These are phyloP conservation scores for Lymantria monacha DNA, from an alignment of 2,888 invertebrate species.

Conservation along the genomic window DNA sequence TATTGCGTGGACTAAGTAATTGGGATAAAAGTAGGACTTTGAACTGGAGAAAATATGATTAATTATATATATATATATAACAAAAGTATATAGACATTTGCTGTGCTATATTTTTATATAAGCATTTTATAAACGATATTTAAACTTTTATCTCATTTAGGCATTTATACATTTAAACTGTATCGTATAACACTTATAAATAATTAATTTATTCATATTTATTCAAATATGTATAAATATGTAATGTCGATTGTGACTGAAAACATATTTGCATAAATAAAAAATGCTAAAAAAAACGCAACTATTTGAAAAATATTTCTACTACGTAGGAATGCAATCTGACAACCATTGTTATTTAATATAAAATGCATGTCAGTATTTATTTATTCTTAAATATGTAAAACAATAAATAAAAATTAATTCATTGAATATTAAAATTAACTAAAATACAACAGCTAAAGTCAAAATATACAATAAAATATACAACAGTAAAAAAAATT, in stretches of 20 bases:
- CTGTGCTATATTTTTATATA: no score
- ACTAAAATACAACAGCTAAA: not conserved
- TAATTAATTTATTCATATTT: conserved; percentile 28
- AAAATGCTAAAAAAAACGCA: conserved; percentile 19
- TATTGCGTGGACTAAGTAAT: no score
- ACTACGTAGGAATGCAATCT: conserved; percentile 37
- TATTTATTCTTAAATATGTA: not conserved
- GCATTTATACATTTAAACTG: conserved; percentile 3
- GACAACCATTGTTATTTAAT: conserved; percentile 25
- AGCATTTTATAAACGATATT: no score
- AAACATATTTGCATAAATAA: conserved; percentile 15
- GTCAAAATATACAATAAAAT: conserved; percentile 1
- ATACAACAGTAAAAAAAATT: not conserved
- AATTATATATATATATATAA: no score
- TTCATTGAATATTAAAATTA: not conserved
- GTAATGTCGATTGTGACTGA: not conserved
- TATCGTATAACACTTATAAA: conserved; percentile 27
- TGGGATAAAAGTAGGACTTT: no score
- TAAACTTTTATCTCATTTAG: no score
- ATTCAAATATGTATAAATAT: no score
- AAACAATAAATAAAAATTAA: not conserved
- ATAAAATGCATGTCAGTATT: conserved; percentile 7
- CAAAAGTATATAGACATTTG: no score
- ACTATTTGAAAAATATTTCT: conserved; percentile 9
- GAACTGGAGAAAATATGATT: no score